Conservation (phyloP, 2,797 vertebrate species). For the Amazona finschi region DNA sequence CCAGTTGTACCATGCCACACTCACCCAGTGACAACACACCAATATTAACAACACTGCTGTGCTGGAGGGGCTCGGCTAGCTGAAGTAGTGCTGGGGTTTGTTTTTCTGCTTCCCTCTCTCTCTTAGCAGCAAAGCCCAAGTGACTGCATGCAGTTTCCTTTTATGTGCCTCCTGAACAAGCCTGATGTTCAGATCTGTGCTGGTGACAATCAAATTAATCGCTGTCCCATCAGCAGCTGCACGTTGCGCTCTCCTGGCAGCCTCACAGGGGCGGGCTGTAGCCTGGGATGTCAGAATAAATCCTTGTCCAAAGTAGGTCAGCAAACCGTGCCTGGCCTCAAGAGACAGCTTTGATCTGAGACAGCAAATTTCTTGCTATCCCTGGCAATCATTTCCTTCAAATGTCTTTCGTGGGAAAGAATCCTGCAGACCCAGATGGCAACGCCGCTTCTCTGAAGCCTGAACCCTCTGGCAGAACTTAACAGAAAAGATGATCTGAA, state of each 20-base stretch:
- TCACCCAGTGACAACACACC: not conserved
- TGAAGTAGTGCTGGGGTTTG: not conserved
- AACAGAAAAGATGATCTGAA: not conserved
- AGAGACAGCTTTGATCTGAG: not conserved
- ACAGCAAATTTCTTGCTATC: not conserved
- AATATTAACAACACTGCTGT: not conserved
- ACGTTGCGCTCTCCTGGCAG: not conserved
- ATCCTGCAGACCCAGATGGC: not conserved
- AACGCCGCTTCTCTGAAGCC: not conserved
- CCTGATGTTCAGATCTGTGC: not conserved
- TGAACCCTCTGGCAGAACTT: not conserved
- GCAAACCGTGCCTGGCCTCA: not conserved
- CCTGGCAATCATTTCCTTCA: not conserved
- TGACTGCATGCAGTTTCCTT: not conserved
- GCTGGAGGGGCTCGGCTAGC: not conserved
- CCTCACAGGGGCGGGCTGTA: not conserved
- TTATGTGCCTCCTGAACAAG: constrained; percentile 14
- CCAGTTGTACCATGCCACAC: not conserved
- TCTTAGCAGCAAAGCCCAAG: constrained; percentile 5
- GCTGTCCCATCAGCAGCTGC: not conserved
- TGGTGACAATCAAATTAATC: constrained; percentile 45
- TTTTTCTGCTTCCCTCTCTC: not conserved
- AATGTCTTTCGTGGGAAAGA: not conserved
- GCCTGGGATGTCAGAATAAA: not conserved
- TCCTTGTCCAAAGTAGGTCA: constrained; percentile 37